Evolutionary conservation across 1,140 invertebrate species (phyloP), one percentile per base, ranked within the genome.

Genomic region (Camponotus vicinus): DNA sequence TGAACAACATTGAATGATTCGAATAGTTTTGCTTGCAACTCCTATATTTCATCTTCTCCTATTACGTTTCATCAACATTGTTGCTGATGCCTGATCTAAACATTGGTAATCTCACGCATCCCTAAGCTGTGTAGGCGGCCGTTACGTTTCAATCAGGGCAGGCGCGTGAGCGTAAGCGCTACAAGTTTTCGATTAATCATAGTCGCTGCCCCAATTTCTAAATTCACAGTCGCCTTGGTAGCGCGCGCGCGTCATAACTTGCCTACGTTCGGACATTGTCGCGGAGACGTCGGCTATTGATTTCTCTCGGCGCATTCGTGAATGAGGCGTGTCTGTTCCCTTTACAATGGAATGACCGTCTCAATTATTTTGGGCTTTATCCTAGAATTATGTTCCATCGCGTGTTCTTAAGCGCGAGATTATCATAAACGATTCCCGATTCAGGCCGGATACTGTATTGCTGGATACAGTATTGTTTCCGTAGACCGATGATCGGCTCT

Each of bases 101-200:
- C 21, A 8, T 27, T n/a, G 37, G 8, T 57, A 70, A 80, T 80
- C 15, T 21, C 49, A 59, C 37, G 64, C 9, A 32, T 69, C 34
- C 21, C n/a, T 79, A 52, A 66, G 27, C 45, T 21, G 11, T 21
- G 49, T 64, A 45, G 15, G 18, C 59, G 49, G 0, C 49, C 49
- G 32, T n/a, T 69, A 27, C 11, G 9, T 57, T 32, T 59, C 55
- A 59, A 66, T 52, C 52, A 52, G 40, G n/a, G 18, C 6, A 5
- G 34, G 64, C 37, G 27, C 5, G 27, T 6, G 64, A 78, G 64
- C 64, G 57, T 82, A 52, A 88, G 66, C 34, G 42, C 15, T 49
- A 42, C 80, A 79, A 79, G 70, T 89, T 89, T 88, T 88, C 86
- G 45, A 88, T 85, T 89, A 88, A 85, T 86, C 86, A 21, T 27